phyloP scores from a whole-genome alignment of 2,113 vertebrate genomes.

The Leucopternis melanops region DNA sequence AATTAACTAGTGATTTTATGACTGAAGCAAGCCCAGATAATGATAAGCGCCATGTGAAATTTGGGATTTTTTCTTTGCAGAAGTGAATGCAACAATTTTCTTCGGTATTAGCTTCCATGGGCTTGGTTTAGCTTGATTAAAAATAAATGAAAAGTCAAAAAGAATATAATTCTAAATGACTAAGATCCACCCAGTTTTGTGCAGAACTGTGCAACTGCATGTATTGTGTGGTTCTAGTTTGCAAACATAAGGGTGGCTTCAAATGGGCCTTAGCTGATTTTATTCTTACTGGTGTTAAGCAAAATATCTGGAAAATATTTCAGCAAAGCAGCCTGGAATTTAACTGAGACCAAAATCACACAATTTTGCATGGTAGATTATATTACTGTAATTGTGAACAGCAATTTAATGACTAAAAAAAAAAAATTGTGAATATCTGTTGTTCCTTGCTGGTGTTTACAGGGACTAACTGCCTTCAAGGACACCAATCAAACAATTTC shows the following conservation, averaged over 20 bases:
- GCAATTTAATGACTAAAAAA: background rate
- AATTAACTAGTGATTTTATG: background rate
- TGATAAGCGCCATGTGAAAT: background rate
- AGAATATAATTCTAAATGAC: background rate
- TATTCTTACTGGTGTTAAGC: background rate
- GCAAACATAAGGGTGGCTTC: background rate
- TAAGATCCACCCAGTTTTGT: background rate
- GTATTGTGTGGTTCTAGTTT: background rate
- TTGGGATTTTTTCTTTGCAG: background rate
- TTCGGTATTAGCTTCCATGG: background rate
- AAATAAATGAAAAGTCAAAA: background rate
- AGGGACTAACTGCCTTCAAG: background rate
- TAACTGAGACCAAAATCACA: background rate
- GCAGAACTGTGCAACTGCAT: background rate
- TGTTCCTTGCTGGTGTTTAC: background rate
- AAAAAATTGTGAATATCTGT: background rate
- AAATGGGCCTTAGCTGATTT: background rate
- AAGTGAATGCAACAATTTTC: background rate
- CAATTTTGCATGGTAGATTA: background rate
- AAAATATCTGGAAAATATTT: conserved; percentile 11
- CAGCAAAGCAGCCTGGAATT: background rate
- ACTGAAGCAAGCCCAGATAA: background rate
- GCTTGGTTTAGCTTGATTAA: background rate
- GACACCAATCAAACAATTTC: background rate
- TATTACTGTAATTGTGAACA: background rate